Base-by-base conservation (phyloP, 2,888 invertebrate species). In the Torymus aiolomorphi region DNA sequence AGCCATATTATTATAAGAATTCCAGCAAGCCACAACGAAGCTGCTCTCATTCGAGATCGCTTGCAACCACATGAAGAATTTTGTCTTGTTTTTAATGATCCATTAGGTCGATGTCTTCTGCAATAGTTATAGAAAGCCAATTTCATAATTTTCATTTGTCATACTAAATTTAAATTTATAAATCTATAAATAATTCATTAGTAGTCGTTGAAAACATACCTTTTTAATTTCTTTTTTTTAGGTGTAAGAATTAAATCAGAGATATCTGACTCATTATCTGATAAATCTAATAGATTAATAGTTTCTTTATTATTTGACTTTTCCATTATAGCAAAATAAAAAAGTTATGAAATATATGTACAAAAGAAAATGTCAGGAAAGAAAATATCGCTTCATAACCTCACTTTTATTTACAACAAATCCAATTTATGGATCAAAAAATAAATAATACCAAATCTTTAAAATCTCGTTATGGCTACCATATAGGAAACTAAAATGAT, bases 201-300 rank as follows among this genome's bases (percentile, higher is more conserved):
- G 24, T 2, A 24, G 2, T 24, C 2, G 3, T 24, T 24, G 2
- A 2, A 2, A 24, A 24, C 24, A 73, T 86, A 93, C 93, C 93
- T 92, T 80, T 92, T 92, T 49, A 93, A 90, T 88, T 92, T 93
- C 87, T 92, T 93, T 84, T 92, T 93, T 62, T 92, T 93, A 80
- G 93, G 92, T 24, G 89, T 85, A 78, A 93, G 91, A 88, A 93
- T 92, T 88, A 93, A 87, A 86, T 93, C 93, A 62, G 93, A 91
- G 80, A 93, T 91, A 82, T 93, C 93, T 0, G 93, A 93, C 63
- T 93, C 93, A 83, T 92, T 93, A 82, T 93, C 93, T 79, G 93
- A 93, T 71, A 93, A 88, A 86, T 93, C 93, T 86, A 94, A 88
- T 65, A 94, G 92, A 84, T 94, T 93, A 87, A 93, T 93, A 83